These are phyloP conservation scores for Rhadina sibilatrix DNA, from an alignment of 2,113 vertebrate genomes.

Conservation along the genomic window DNA sequence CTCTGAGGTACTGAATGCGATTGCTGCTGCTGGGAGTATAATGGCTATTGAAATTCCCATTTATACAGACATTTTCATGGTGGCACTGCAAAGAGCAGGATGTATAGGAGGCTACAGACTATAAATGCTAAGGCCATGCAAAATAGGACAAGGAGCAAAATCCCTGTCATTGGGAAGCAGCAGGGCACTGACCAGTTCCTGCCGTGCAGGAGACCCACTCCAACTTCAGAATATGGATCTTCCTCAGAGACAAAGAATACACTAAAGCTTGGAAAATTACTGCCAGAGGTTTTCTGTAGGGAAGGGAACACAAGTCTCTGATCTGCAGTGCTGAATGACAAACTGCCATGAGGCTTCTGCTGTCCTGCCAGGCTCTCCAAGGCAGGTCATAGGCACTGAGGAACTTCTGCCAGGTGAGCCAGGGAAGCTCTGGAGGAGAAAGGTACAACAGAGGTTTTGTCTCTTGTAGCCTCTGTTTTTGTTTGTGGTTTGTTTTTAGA, in stretches of 20 bases:
- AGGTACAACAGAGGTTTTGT: neutral
- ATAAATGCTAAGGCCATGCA: neutral
- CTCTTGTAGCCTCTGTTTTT: neutral
- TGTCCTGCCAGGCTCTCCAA: neutral
- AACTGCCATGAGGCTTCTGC: neutral
- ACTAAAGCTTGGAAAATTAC: neutral
- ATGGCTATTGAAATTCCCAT: conserved; percentile 59
- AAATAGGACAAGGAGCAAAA: conserved; percentile 18
- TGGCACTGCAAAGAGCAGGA: conserved; percentile 15
- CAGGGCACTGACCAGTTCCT: neutral
- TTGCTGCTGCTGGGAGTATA: conserved; percentile 45
- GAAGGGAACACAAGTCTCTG: neutral
- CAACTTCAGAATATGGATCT: neutral
- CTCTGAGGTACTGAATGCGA: neutral
- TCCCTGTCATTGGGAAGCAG: neutral
- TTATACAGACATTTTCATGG: conserved; percentile 41
- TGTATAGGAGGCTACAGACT: neutral
- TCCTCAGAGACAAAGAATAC: neutral
- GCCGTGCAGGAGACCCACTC: neutral
- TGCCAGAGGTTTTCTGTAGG: neutral
- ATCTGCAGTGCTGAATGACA: neutral
- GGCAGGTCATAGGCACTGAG: neutral
- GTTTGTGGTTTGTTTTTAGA: neutral
- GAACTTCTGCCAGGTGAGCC: neutral
- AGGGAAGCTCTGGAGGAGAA: neutral